Evolutionary conservation across 2,888 invertebrate species (phyloP).

Genomic region (Morpho achilles): DNA sequence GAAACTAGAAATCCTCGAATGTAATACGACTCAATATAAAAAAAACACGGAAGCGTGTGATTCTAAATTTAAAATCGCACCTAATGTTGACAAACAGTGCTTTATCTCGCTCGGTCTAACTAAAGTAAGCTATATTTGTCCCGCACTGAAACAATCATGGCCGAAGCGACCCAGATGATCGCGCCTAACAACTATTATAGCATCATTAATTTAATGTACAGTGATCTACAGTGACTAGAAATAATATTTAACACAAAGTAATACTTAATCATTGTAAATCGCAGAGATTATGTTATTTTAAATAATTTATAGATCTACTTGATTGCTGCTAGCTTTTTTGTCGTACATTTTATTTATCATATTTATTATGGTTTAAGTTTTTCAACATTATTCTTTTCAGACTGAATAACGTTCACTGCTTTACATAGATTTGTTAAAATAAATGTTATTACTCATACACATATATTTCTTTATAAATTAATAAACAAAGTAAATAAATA

Average conservation of each 20-base stretch:
- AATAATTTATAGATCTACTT: no score
- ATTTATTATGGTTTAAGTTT: no score
- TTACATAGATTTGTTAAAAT: no score
- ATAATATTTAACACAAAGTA: not conserved
- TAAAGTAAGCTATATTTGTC: conserved; percentile 21
- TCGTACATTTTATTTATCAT: no score
- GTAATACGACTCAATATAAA: conserved; percentile 23
- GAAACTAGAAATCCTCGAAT: conserved; percentile 25
- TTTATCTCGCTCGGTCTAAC: conserved; percentile 35
- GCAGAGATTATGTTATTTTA: no score
- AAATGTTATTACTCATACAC: no score
- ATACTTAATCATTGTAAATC: not conserved
- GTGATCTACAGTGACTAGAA: not conserved
- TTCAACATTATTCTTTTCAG: no score
- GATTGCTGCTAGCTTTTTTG: no score
- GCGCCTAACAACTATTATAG: conserved; percentile 1
- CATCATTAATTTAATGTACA: conserved; percentile 15
- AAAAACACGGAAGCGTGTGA: conserved; percentile 33
- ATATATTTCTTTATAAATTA: no score
- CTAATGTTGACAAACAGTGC: conserved; percentile 61
- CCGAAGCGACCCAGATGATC: conserved; percentile 27
- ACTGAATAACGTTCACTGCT: no score
- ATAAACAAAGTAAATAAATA: no score
- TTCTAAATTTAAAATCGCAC: conserved; percentile 52
- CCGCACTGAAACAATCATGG: conserved; percentile 25